Conservation (phyloP, 2,113 vertebrate genomes). For the Pedionomus torquatus region DNA sequence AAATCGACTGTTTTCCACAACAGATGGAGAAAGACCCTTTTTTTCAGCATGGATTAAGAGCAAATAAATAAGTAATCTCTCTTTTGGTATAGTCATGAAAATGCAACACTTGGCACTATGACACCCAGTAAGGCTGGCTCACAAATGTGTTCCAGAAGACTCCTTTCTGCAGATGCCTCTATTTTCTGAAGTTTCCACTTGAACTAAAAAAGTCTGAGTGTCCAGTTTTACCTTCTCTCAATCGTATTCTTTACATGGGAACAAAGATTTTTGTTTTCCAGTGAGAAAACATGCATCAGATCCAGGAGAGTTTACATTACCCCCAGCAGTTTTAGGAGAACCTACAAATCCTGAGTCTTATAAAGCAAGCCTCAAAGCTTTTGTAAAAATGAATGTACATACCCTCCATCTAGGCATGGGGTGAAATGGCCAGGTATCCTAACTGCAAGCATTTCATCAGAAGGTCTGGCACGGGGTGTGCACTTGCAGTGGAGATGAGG, state of each 20-base stretch:
- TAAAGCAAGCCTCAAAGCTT: fast-evolving
- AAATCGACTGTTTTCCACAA: not conserved
- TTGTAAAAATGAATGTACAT: not conserved
- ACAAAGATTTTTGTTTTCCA: not conserved
- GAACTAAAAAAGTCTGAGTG: not conserved
- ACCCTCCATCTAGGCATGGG: not conserved
- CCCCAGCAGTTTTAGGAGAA: not conserved
- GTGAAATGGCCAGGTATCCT: not conserved
- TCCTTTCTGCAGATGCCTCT: not conserved
- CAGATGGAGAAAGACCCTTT: not conserved
- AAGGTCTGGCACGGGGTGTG: fast-evolving
- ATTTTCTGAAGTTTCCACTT: not conserved
- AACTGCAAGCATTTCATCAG: fast-evolving
- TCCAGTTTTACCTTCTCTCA: not conserved
- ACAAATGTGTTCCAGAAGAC: not conserved
- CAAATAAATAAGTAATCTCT: not conserved
- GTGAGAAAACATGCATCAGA: not conserved
- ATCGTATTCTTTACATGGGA: not conserved
- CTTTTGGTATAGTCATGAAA: not conserved
- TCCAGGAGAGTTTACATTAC: not conserved
- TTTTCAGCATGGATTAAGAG: not conserved
- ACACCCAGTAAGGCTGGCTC: too few species aligned
- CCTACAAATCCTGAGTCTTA: not conserved
- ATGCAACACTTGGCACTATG: not conserved
- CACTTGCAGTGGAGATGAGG: not conserved